These are phyloP conservation scores for Copidosoma floridanum DNA, from an alignment of 1,140 invertebrate species.

Conservation along the genomic window DNA sequence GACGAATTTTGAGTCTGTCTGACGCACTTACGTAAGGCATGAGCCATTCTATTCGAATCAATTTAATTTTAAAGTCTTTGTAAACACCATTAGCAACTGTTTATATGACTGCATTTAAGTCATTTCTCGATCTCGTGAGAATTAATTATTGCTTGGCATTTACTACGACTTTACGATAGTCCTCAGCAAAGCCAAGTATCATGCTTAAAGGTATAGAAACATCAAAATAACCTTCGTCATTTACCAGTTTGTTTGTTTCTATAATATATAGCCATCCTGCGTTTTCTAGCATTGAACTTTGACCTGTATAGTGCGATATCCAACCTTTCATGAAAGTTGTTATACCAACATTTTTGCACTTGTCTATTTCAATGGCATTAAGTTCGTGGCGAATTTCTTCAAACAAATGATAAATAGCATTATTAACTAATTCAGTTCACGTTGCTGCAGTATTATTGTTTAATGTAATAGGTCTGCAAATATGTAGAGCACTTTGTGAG, in stretches of 20 bases:
- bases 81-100: background rate
- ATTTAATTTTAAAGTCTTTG: constrained; percentile 24
- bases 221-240: constrained; percentile 39
- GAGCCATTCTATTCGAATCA: constrained; percentile 29
- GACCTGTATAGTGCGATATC: constrained; percentile 31
- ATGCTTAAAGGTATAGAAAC: constrained; percentile 45
- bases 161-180: constrained; percentile 52
- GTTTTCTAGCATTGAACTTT: constrained; percentile 36
- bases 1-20: constrained; percentile 27
- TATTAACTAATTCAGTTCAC: constrained; percentile 32
- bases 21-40: constrained; percentile 26
- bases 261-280: constrained; percentile 33
- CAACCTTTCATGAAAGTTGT: constrained; percentile 48
- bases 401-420: constrained; percentile 35
- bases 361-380: constrained; percentile 47
- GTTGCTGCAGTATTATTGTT: constrained; percentile 18
- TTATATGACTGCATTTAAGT: constrained; percentile 28
- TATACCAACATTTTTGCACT: constrained; percentile 45
- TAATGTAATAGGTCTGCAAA: constrained; percentile 37
- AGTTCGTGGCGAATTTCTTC: constrained; percentile 38
- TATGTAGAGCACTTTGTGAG: constrained; percentile 38
- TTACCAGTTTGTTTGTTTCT: background rate
- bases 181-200: constrained; percentile 52
- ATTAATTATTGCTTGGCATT: constrained; percentile 54
- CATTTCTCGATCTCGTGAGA: constrained; percentile 40